Conservation (phyloP, 2,797 vertebrate genomes). For the Acrocephalus scirpaceus region DNA sequence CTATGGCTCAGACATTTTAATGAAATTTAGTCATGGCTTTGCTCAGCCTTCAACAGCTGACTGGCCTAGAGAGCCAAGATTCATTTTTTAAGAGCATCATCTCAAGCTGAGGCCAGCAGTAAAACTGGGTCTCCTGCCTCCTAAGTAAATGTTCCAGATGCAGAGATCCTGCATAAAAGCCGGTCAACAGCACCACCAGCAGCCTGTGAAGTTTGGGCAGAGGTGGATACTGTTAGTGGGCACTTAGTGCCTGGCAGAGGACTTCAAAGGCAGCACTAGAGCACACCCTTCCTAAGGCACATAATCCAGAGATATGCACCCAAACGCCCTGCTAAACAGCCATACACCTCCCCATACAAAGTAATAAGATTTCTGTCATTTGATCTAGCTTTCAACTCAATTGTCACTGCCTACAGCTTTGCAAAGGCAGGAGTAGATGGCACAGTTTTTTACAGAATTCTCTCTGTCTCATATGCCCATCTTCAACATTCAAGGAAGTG, state of each 20-base stretch:
- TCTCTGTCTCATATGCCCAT: background rate
- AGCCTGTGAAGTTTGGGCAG: background rate
- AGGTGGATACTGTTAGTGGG: fast-evolving
- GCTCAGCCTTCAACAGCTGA: background rate
- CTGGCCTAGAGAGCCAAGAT: background rate
- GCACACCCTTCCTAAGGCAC: background rate
- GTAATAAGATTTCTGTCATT: background rate
- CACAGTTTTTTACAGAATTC: background rate
- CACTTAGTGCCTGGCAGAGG: background rate
- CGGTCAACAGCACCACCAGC: background rate
- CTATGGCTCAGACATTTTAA: slow-evolving; percentile 36
- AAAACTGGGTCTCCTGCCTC: background rate
- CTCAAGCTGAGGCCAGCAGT: background rate
- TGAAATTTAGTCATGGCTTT: slow-evolving; percentile 46
- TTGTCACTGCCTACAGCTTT: background rate
- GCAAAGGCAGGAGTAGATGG: background rate
- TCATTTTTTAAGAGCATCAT: background rate
- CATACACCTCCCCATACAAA: background rate
- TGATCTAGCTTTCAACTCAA: background rate
- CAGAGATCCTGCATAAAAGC: background rate
- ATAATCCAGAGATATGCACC: background rate
- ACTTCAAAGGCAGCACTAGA: background rate
- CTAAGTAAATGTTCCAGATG: background rate
- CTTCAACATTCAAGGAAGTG: background rate
- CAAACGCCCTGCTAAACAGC: background rate